Evolutionary conservation across 1,140 invertebrate species (phyloP).

Genomic region (Meloidogyne chitwoodi): DNA sequence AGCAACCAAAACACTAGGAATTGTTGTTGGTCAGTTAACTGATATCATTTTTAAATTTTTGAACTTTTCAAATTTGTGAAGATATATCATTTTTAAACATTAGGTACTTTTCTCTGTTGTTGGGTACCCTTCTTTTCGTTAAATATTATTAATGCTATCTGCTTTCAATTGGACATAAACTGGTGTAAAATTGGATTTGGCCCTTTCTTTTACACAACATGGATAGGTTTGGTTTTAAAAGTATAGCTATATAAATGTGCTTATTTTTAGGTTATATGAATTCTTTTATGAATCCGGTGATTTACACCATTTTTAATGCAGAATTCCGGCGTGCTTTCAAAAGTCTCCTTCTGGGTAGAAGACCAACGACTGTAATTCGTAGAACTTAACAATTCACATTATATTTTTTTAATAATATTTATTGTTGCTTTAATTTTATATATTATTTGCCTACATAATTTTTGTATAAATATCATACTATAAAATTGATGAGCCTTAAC

Average conservation of each 20-base stretch:
- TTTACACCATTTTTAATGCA: conserved; percentile 98
- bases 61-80: neutral
- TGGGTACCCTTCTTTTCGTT: conserved; percentile 99
- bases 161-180: conserved; percentile 73
- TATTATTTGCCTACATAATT: too few species aligned
- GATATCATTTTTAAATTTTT: conserved; percentile 11
- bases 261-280: conserved; percentile 61
- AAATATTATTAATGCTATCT: conserved; percentile 92
- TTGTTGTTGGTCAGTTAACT: conserved; percentile 81
- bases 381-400: neutral
- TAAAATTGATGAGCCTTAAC: too few species aligned
- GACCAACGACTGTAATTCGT: neutral
- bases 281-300: conserved; percentile 82
- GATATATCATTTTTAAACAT: neutral
- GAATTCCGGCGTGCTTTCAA: conserved; percentile 97
- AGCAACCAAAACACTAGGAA: conserved; percentile 97
- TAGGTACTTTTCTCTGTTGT: conserved; percentile 90
- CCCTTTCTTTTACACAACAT: conserved; percentile 73
- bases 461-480: too few species aligned
- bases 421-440: too few species aligned
- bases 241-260: conserved; percentile 15
- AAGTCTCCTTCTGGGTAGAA: conserved; percentile 42
- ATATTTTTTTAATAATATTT: too few species aligned
- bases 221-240: conserved; percentile 6
- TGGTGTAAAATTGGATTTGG: conserved; percentile 79